Evolutionary conservation across 1,140 invertebrate species (phyloP), one percentile per base, ranked within the genome.

Genomic region (Tribolium castaneum): DNA sequence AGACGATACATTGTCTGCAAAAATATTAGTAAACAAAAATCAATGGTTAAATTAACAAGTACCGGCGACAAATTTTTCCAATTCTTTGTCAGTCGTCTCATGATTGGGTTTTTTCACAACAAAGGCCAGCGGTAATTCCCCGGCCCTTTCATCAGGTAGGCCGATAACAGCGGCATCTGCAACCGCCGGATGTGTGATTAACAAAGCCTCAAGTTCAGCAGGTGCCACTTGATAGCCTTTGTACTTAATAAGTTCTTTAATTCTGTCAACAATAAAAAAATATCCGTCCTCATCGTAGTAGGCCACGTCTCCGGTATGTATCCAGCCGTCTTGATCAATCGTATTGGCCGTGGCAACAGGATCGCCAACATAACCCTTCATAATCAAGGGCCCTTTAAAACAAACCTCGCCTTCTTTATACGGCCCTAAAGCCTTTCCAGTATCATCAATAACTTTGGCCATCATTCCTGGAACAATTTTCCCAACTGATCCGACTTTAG

Each of bases 271-370:
- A 0, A 76, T 76, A 51, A 12, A 76, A 50, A 76, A 76, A 72
- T 81, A 84, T 9, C 71, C 62, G 59, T 84, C 83, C 51, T 84
- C 81, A 82, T 96, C 94, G 80, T 91, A 93, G 84, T 93, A 94
- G 1, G 92, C 94, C 70, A 96, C 90, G 85, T 96, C 94, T n/a
- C 95, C 95, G 14, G 94, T 95, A 76, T 93, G 91, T 14, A 96
- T 85, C 91, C 93, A 96, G 1, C 94, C 93, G 45, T 95, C 91
- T 12, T 83, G 79, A 83, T 93, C 92, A 2, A 96, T 88, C 1
- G 90, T 91, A 3, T 90, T 89, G 9, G 87, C 87, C 4, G 93
- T 94, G 4, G 92, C 91, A 75, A 90, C 87, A 0, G 84, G 82
- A 82, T 95, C 89, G 6, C 90, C 89, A 80, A 90, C 86, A 76